Conservation (phyloP, 2,888 invertebrate genomes). For the Caenorhabditis becei region DNA sequence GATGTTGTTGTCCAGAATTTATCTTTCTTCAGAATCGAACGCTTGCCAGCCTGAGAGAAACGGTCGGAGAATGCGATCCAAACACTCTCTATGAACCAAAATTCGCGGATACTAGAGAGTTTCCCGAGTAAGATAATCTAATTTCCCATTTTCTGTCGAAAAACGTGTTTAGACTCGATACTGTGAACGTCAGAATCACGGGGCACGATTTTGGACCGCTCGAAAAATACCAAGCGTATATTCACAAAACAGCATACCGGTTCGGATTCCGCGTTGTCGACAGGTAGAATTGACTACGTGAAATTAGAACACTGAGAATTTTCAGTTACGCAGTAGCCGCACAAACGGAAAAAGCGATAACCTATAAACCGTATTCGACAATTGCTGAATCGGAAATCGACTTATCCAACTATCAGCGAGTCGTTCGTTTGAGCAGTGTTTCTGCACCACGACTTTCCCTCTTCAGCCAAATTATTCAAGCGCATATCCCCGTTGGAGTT, state of each 20-base stretch:
- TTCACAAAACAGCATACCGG: constrained; percentile 72
- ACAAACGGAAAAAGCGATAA: constrained; percentile 71
- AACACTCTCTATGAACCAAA: constrained; percentile 72
- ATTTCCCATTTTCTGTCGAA: background rate
- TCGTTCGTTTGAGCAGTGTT: constrained; percentile 70
- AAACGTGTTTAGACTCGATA: constrained; percentile 56
- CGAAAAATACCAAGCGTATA: constrained; percentile 78
- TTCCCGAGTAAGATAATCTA: constrained; percentile 70
- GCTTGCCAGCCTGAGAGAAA: constrained; percentile 70
- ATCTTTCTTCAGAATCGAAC: background rate
- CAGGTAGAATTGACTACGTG: constrained; percentile 66
- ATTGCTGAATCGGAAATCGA: constrained; percentile 73
- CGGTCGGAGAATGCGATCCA: constrained; percentile 63
- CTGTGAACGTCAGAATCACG: constrained; percentile 76
- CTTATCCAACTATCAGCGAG: constrained; percentile 74
- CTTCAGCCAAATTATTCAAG: constrained; percentile 72
- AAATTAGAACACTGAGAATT: background rate
- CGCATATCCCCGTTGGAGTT: constrained; percentile 78
- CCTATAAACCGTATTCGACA: constrained; percentile 76
- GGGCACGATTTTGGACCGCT: constrained; percentile 76
- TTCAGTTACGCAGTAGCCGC: constrained; percentile 79
- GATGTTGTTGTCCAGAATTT: no score
- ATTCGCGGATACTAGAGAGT: constrained; percentile 72
- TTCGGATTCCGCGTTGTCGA: constrained; percentile 77
- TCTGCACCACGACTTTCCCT: constrained; percentile 75